Evolutionary conservation across 35 echinoderm and acorn worm species (phyloP).

Genomic region (Strongylocentrotus purpuratus): DNA sequence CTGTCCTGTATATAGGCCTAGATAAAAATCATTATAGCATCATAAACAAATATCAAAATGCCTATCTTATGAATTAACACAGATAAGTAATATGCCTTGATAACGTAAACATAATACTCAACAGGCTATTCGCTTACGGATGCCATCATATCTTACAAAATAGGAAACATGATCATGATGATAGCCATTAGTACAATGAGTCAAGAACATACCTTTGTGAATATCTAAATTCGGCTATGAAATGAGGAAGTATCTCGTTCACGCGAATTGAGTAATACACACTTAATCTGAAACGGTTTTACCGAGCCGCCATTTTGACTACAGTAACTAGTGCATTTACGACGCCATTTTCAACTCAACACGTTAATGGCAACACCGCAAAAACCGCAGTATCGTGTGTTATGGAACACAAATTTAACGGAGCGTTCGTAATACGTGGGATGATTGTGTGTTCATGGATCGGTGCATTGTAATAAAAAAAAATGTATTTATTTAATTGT

Average conservation of each 20-base stretch:
- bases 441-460: not conserved
- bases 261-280: not conserved
- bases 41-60: too few species aligned
- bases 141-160: too few species aligned
- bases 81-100: too few species aligned
- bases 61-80: too few species aligned
- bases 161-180: not conserved
- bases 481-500: not conserved
- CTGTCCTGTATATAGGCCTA: too few species aligned
- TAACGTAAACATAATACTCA: too few species aligned
- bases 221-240: not conserved
- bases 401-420: not conserved
- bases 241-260: not conserved
- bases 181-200: not conserved
- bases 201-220: not conserved
- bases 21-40: too few species aligned
- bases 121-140: too few species aligned
- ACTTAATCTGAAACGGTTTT: too few species aligned
- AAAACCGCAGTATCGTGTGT: not conserved
- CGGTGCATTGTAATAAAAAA: not conserved
- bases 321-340: not conserved
- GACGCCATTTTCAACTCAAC: not conserved
- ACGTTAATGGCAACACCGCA: not conserved
- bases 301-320: not conserved
- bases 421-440: not conserved